These are phyloP conservation scores for Lithophane ornitopus DNA, from an alignment of 2,888 invertebrate genomes.

Conservation along the genomic window DNA sequence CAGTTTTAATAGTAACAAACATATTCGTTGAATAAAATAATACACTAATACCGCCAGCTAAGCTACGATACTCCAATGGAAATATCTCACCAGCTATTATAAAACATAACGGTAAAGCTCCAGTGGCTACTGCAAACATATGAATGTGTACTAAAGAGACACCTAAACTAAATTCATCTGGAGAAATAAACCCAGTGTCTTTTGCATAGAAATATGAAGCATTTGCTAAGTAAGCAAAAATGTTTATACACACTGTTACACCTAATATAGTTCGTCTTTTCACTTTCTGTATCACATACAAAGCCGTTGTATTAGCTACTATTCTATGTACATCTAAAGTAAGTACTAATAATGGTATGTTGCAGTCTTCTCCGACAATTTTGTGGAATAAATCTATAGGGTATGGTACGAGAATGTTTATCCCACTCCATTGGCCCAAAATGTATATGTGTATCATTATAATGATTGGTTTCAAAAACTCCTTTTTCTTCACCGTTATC, in stretches of 20 bases:
- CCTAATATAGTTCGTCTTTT: constrained; percentile 81
- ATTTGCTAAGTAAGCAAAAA: constrained; percentile 73
- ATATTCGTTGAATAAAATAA: constrained; percentile 78
- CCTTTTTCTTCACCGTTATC: constrained; percentile 74
- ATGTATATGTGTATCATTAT: constrained; percentile 81
- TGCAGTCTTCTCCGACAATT: constrained; percentile 74
- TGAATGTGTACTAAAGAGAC: constrained; percentile 79
- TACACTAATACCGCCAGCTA: constrained; percentile 87
- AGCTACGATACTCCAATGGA: constrained; percentile 90
- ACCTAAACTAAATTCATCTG: constrained; percentile 76
- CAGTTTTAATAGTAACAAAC: constrained; percentile 81
- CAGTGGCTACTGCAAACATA: constrained; percentile 90
- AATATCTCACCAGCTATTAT: constrained; percentile 93
- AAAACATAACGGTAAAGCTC: constrained; percentile 92
- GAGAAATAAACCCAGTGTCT: constrained; percentile 65
- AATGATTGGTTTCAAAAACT: constrained; percentile 80
- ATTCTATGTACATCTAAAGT: constrained; percentile 81
- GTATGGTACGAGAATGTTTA: constrained; percentile 78
- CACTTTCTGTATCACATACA: constrained; percentile 82
- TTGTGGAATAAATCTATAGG: constrained; percentile 78
- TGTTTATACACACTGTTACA: constrained; percentile 74
- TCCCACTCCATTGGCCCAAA: constrained; percentile 80
- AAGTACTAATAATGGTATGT: constrained; percentile 78
- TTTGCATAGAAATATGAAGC: constrained; percentile 78
- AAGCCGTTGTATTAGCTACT: constrained; percentile 77